phyloP scores from a whole-genome alignment of 2,888 invertebrate species.

The Keiferia lycopersicella region DNA sequence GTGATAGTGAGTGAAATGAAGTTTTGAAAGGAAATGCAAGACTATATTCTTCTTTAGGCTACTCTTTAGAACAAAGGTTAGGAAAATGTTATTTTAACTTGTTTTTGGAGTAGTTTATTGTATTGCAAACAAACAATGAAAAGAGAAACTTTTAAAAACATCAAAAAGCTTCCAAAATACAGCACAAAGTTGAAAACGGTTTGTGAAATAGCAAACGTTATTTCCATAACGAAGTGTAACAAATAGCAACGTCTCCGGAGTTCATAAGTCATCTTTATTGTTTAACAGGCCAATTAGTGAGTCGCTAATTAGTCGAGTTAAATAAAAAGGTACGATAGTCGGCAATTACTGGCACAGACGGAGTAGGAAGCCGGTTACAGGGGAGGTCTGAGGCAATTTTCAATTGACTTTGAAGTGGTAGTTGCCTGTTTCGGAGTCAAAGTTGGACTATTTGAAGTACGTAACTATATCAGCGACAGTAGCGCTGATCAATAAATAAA shows the following conservation, averaged over 20 bases:
- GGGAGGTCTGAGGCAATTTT: background rate
- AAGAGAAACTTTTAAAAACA: background rate
- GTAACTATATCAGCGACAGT: too few species aligned
- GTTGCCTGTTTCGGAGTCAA: background rate
- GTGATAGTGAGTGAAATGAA: too few species aligned
- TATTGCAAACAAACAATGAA: too few species aligned
- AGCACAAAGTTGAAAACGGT: background rate
- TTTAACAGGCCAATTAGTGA: slow-evolving; percentile 24
- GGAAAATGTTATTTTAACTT: too few species aligned
- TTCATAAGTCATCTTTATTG: slow-evolving; percentile 24
- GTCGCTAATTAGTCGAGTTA: slow-evolving; percentile 20
- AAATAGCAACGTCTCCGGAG: background rate
- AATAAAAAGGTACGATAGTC: slow-evolving; percentile 22
- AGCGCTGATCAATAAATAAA: too few species aligned
- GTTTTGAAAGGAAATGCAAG: too few species aligned
- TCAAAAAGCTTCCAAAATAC: slow-evolving; percentile 2
- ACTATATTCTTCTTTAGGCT: too few species aligned
- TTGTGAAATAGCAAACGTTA: background rate
- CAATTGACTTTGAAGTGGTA: slow-evolving; percentile 4
- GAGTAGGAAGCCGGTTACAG: background rate
- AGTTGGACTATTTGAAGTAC: background rate
- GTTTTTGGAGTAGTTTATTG: too few species aligned
- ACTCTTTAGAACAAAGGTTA: too few species aligned
- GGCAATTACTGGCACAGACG: slow-evolving; percentile 12
- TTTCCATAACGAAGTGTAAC: background rate